phyloP scores from a whole-genome alignment of 2,888 invertebrate species.

The Hoplodrina blanda region DNA sequence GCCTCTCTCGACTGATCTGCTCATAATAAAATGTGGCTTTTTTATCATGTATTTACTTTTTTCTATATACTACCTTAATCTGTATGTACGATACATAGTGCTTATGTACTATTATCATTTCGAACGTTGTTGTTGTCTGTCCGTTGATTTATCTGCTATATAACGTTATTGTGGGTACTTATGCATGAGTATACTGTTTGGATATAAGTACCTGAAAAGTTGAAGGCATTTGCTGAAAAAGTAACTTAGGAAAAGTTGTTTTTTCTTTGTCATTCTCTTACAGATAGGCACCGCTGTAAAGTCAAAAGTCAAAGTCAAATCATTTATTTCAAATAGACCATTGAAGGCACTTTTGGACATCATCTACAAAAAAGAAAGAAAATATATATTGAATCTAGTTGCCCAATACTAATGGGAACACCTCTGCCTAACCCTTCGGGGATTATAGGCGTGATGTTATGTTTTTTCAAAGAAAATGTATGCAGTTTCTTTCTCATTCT shows the following conservation, averaged over 20 bases:
- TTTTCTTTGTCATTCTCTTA: neutral
- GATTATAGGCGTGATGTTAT: too few species aligned
- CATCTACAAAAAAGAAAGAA: too few species aligned
- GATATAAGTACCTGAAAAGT: neutral
- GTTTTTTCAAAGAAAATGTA: too few species aligned
- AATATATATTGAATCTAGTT: too few species aligned
- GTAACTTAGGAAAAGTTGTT: neutral
- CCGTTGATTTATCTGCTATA: conserved; percentile 63
- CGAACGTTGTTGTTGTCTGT: conserved; percentile 63
- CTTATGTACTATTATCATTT: conserved; percentile 65
- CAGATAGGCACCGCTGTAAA: too few species aligned
- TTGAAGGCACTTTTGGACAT: too few species aligned
- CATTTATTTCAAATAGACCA: too few species aligned
- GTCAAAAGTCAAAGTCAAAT: too few species aligned
- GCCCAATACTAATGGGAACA: too few species aligned
- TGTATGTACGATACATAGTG: conserved; percentile 71
- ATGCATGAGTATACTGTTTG: neutral
- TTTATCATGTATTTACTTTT: conserved; percentile 90
- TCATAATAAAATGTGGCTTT: conserved; percentile 90
- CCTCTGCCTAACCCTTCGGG: too few species aligned
- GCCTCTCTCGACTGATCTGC: conserved; percentile 80
- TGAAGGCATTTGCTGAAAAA: neutral
- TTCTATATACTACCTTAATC: conserved; percentile 85
- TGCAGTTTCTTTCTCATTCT: too few species aligned
- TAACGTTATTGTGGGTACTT: conserved; percentile 40